Percentiles rank a stretch among this genome's conserved stretches.
phyloP scores from a whole-genome alignment of 2,888 invertebrate genomes.

The Lamproptera curius region DNA sequence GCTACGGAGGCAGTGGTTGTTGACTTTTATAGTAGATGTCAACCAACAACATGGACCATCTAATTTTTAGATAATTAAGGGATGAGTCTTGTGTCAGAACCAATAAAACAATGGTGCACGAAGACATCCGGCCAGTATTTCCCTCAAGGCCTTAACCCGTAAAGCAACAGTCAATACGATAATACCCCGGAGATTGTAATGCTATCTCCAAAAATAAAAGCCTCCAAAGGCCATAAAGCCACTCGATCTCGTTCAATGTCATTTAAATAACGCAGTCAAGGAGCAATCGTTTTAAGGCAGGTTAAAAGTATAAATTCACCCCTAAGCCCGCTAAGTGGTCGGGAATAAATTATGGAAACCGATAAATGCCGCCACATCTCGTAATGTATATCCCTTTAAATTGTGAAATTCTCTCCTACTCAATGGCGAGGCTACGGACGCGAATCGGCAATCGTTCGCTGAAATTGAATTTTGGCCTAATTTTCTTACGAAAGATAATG shows the following conservation, averaged over 20 bases:
- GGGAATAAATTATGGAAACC: constrained; percentile 38
- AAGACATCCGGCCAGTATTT: too few relatives aligned
- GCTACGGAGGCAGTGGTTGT: too few relatives aligned
- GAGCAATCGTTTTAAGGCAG: constrained; percentile 11
- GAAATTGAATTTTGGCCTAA: constrained; percentile 11
- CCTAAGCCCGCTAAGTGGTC: constrained; percentile 23
- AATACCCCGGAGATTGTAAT: too few relatives aligned
- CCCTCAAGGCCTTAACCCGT: too few relatives aligned
- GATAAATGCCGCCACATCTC: constrained; percentile 39
- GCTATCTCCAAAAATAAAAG: neutral
- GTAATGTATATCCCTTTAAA: constrained; percentile 38
- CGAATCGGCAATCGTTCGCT: constrained; percentile 10
- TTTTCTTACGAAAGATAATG: too few relatives aligned
- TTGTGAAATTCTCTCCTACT: constrained; percentile 31
- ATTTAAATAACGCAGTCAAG: too few relatives aligned
- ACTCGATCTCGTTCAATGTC: too few relatives aligned
- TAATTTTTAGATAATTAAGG: too few relatives aligned
- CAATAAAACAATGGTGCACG: too few relatives aligned
- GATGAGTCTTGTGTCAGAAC: too few relatives aligned
- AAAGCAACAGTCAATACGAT: neutral
- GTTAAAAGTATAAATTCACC: constrained; percentile 27
- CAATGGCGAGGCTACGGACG: constrained; percentile 12
- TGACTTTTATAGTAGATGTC: too few relatives aligned
- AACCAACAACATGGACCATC: too few relatives aligned
- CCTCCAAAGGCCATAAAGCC: neutral